Conservation (phyloP, 2,113 vertebrate genomes). For the Phylloscopus trochiloides region DNA sequence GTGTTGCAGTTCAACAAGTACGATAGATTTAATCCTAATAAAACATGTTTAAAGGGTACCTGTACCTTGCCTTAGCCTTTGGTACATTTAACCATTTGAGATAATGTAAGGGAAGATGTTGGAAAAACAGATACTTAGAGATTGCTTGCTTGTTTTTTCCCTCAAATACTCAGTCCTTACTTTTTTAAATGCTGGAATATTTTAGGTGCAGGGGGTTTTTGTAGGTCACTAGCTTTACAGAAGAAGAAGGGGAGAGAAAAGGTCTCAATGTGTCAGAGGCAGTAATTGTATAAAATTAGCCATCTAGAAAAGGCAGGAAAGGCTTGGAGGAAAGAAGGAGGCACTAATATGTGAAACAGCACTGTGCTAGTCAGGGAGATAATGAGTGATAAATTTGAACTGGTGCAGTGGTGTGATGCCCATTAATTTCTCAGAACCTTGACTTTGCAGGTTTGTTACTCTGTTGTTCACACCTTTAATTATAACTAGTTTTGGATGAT, state of each 20-base stretch:
- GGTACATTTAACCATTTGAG: background rate
- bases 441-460: slow-evolving; percentile 72
- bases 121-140: background rate
- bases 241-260: background rate
- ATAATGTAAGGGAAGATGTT: background rate
- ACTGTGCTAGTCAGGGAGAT: slow-evolving; percentile 29
- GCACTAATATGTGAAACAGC: slow-evolving; percentile 20
- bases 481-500: slow-evolving; percentile 67
- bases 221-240: slow-evolving; percentile 53
- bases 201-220: slow-evolving; percentile 43
- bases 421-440: slow-evolving; percentile 71
- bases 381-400: slow-evolving; percentile 70
- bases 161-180: background rate
- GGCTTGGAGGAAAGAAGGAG: slow-evolving; percentile 22
- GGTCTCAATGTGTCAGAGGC: slow-evolving; percentile 53
- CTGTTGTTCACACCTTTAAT: slow-evolving; percentile 76
- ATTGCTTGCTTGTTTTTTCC: background rate
- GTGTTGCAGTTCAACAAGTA: background rate
- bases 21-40: background rate
- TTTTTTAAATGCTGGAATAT: background rate
- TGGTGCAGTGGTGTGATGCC: slow-evolving; percentile 58
- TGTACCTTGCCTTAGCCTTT: background rate
- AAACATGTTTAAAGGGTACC: background rate
- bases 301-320: slow-evolving; percentile 52
- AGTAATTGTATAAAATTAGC: slow-evolving; percentile 67